Conservation (phyloP, 2,797 vertebrate species). For the Threskiornis aethiopicus region DNA sequence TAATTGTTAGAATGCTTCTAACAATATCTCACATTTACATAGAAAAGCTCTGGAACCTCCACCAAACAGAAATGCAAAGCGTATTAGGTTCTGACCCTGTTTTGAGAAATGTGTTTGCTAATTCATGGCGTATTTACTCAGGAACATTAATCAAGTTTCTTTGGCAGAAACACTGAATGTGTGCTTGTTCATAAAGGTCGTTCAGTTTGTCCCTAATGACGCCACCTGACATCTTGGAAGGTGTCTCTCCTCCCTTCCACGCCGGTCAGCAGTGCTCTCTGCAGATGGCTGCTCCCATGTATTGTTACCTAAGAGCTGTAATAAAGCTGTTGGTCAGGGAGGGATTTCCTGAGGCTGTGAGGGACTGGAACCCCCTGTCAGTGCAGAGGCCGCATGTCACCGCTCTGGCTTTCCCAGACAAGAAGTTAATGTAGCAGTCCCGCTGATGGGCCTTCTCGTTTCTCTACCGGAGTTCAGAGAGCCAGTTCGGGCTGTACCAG, state of each 20-base stretch:
- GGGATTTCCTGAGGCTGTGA: background rate
- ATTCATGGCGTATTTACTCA: background rate
- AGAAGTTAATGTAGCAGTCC: background rate
- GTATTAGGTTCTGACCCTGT: background rate
- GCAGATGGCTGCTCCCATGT: background rate
- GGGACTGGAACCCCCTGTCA: background rate
- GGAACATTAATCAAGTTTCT: background rate
- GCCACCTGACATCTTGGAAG: background rate
- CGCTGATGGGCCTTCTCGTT: accelerated
- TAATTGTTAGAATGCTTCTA: background rate
- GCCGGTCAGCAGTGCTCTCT: background rate
- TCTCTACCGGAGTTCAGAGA: background rate
- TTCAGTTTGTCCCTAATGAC: background rate
- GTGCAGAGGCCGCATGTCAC: background rate
- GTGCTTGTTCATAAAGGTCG: background rate
- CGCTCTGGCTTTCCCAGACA: background rate
- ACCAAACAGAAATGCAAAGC: background rate
- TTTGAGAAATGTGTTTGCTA: background rate
- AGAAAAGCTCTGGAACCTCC: background rate
- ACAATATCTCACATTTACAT: background rate
- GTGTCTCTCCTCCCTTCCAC: background rate
- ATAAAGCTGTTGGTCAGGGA: background rate
- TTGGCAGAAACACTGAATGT: background rate
- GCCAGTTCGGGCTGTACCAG: background rate
- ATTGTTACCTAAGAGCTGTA: background rate